phyloP scores from a whole-genome alignment of 2,888 invertebrate species.

The Antheraea assamensis region DNA sequence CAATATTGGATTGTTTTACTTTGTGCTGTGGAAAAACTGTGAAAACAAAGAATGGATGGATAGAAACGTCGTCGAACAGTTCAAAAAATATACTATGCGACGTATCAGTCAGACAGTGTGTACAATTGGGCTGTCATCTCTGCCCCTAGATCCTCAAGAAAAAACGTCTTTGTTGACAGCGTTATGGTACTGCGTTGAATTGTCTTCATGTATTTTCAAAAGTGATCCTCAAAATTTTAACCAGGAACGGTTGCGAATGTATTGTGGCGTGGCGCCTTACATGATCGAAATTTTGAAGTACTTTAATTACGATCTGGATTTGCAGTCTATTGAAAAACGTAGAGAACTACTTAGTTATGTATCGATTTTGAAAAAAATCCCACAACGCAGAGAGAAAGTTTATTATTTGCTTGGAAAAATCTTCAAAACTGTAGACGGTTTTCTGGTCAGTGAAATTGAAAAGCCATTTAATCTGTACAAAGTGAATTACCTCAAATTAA shows the following conservation, averaged over 20 bases:
- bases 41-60: slow-evolving; percentile 55
- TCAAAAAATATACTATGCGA: too few species aligned
- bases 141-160: slow-evolving; percentile 36
- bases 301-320: slow-evolving; percentile 37
- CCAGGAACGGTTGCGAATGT: too few species aligned
- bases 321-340: slow-evolving; percentile 38
- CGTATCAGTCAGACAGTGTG: too few species aligned
- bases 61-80: slow-evolving; percentile 33
- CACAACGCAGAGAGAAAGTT: slow-evolving; percentile 33
- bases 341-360: slow-evolving; percentile 41
- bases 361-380: slow-evolving; percentile 42
- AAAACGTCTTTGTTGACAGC: slow-evolving; percentile 42
- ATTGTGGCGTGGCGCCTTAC: too few species aligned
- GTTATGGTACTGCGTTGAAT: slow-evolving; percentile 51
- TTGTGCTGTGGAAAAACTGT: too few species aligned
- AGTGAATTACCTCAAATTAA: background rate
- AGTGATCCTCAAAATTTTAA: too few species aligned
- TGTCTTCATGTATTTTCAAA: slow-evolving; percentile 34
- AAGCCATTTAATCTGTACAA: too few species aligned
- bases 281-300: too few species aligned
- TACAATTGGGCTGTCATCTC: too few species aligned
- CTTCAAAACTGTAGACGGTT: too few species aligned
- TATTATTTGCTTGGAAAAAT: slow-evolving; percentile 38
- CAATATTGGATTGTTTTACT: too few species aligned
- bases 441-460: too few species aligned